Percentiles rank a stretch among this genome's conserved stretches.
Evolutionary conservation across 2,797 vertebrate species (phyloP).

Genomic region (Xiphorhynchus erythropygius): DNA sequence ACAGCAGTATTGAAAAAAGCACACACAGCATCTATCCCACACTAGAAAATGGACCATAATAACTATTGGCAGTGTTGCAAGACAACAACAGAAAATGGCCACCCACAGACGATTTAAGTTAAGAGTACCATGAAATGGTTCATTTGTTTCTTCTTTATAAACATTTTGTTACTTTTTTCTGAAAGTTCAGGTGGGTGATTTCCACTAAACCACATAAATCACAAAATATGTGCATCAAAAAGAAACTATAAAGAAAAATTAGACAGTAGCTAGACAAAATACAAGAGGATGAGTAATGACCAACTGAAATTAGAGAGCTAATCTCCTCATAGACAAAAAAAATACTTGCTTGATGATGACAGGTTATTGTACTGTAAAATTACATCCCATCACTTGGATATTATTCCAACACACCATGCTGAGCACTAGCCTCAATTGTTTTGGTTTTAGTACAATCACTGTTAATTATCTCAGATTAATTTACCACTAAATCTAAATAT

Average conservation of each 20-base stretch:
- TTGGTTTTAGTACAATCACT: neutral
- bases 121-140: neutral
- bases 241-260: neutral
- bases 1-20: neutral
- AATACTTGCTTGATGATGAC: neutral
- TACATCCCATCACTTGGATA: neutral
- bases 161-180: neutral
- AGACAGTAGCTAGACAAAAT: neutral
- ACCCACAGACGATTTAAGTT: neutral
- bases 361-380: neutral
- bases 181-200: neutral
- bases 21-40: neutral
- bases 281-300: neutral
- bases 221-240: neutral
- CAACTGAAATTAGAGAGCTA: neutral
- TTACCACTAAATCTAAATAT: neutral
- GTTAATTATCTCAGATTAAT: constrained; percentile 13
- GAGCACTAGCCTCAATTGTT: neutral
- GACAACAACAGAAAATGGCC: neutral
- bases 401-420: neutral
- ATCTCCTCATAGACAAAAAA: neutral
- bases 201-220: neutral
- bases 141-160: neutral
- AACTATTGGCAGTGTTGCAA: neutral
- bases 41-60: neutral